Evolutionary conservation across 1,140 invertebrate genomes (phyloP).

Genomic region (Euschistus heros): DNA sequence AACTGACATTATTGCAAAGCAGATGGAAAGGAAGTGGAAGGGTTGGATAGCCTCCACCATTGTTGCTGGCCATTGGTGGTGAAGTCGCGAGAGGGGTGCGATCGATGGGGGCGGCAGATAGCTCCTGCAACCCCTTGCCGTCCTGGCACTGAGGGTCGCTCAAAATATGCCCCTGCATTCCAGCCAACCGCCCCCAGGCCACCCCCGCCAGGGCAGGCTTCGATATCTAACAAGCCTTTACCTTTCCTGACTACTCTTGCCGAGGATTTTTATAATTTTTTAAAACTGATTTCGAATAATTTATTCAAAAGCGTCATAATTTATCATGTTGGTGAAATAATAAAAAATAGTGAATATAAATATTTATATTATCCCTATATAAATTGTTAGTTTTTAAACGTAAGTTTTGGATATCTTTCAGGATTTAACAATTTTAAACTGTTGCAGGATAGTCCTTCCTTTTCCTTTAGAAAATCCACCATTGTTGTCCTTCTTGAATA

Average conservation of each 20-base stretch:
- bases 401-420: background rate
- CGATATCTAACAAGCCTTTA: background rate
- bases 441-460: background rate
- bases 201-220: background rate
- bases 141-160: slow-evolving; percentile 1
- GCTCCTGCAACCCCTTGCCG: background rate
- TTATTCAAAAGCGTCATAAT: too few relatives aligned
- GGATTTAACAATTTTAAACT: background rate
- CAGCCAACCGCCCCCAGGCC: background rate
- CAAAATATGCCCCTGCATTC: slow-evolving; percentile 1
- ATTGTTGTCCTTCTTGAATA: background rate
- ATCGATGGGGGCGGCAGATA: background rate
- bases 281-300: background rate
- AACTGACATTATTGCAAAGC: too few relatives aligned
- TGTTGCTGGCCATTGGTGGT: too few relatives aligned
- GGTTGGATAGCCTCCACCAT: too few relatives aligned
- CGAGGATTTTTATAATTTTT: background rate
- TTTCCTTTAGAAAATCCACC: background rate
- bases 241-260: background rate
- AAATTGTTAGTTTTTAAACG: too few relatives aligned
- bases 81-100: too few relatives aligned
- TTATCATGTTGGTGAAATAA: too few relatives aligned
- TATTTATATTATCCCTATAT: too few relatives aligned
- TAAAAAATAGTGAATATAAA: too few relatives aligned
- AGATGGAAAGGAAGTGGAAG: too few relatives aligned